Conservation (phyloP, 2,888 invertebrate species). For the Drosophila koepferae region DNA sequence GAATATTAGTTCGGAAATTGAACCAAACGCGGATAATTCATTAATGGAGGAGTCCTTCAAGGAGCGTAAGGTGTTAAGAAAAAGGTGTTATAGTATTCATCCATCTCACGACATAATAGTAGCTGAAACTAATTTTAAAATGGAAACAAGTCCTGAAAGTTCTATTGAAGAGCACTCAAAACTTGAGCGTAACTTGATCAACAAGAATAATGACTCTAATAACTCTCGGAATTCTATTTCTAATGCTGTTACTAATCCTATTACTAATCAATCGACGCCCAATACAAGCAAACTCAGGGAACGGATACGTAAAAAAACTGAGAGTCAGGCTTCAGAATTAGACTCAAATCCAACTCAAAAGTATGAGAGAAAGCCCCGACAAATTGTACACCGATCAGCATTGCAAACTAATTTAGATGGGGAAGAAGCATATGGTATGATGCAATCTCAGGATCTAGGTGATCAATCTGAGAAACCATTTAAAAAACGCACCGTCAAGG, state of each 20-base stretch:
- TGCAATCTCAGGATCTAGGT: background rate
- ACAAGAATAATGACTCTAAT: background rate
- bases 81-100: background rate
- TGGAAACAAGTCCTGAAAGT: background rate
- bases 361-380: background rate
- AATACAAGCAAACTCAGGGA: background rate
- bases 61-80: background rate
- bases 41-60: background rate
- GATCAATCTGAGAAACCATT: background rate
- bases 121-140: background rate
- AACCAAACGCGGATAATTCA: conserved; percentile 1
- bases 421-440: background rate
- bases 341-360: conserved; percentile 4
- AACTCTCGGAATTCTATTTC: background rate
- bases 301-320: background rate
- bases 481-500: background rate
- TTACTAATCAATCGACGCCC: background rate
- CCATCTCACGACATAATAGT: background rate
- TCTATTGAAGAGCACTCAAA: background rate
- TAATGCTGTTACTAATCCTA: background rate
- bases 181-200: background rate
- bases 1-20: conserved; percentile 2
- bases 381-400: background rate
- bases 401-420: conserved; percentile 15
- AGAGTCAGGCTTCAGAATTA: background rate